These are phyloP conservation scores for Nymphalis urticae DNA, from an alignment of 2,888 invertebrate species.

Conservation along the genomic window DNA sequence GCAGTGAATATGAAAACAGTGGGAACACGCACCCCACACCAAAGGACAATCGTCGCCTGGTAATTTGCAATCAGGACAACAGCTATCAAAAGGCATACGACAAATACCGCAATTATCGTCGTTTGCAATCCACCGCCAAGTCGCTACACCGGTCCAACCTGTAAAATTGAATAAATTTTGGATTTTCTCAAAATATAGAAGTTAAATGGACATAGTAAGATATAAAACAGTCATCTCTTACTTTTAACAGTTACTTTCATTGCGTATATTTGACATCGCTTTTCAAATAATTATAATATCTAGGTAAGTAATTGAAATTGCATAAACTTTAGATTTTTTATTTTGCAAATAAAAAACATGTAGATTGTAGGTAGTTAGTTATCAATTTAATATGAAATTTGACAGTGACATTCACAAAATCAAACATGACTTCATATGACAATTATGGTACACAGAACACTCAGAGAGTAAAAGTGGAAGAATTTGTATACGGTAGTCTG, in stretches of 20 bases:
- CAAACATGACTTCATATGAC: no score
- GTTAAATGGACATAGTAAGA: conserved; percentile 1
- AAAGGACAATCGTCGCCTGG: conserved; percentile 99
- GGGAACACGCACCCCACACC: conserved; percentile 99
- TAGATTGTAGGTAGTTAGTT: no score
- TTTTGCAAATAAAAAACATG: neutral
- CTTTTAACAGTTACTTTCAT: conserved; percentile 85
- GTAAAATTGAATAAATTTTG: conserved; percentile 15
- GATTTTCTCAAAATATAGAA: no score
- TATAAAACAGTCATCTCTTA: conserved; percentile 55
- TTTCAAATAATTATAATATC: neutral
- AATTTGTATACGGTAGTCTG: no score
- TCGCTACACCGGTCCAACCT: conserved; percentile 97
- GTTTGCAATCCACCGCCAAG: conserved; percentile 99
- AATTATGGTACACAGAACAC: no score
- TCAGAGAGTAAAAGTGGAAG: no score
- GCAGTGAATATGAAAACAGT: conserved; percentile 99
- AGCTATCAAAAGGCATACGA: conserved; percentile 99
- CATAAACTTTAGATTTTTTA: no score
- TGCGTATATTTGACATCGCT: conserved; percentile 39
- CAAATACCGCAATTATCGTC: conserved; percentile 99
- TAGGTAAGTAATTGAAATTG: no score
- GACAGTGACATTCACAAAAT: no score
- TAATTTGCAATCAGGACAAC: conserved; percentile 98
- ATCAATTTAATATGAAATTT: no score